A percentile compares a stretch with the other conserved stretches of the same genome.
Evolutionary conservation across 2,113 vertebrate genomes (phyloP).

Genomic region (Corythornis madagascariensis): DNA sequence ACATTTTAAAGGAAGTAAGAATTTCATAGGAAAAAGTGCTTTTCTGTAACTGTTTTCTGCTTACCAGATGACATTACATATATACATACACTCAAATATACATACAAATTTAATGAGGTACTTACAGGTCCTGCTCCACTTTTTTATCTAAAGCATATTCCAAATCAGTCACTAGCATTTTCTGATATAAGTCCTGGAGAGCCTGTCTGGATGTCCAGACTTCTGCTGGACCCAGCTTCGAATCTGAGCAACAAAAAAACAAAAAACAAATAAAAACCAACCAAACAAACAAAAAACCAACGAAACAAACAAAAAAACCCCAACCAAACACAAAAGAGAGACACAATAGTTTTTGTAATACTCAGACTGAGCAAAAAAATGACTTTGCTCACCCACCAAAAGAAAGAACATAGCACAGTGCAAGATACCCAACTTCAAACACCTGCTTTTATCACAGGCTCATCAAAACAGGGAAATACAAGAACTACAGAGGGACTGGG

Average conservation of each 20-base stretch:
- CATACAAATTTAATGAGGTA: background rate
- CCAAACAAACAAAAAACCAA: no score
- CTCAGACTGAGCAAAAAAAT: background rate
- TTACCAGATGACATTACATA: background rate
- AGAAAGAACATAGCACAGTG: background rate
- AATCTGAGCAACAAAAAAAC: conserved; percentile 78
- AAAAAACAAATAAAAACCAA: background rate
- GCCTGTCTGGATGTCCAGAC: conserved; percentile 98
- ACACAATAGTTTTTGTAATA: background rate
- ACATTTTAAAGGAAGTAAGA: background rate
- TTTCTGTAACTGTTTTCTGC: background rate
- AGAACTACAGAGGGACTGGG: background rate
- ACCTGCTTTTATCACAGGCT: background rate
- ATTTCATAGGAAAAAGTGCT: background rate
- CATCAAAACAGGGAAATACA: background rate
- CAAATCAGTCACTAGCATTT: conserved; percentile 98
- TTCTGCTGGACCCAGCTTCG: conserved; percentile 94
- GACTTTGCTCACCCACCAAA: background rate
- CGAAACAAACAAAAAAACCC: background rate
- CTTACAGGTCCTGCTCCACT: conserved; percentile 99
- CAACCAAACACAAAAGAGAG: background rate
- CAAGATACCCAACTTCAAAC: background rate
- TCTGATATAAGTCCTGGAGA: conserved; percentile 98
- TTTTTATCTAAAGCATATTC: conserved; percentile 99
- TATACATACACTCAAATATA: background rate